Conservation (phyloP, 2,888 invertebrate genomes). For the Mythimna pallens region DNA sequence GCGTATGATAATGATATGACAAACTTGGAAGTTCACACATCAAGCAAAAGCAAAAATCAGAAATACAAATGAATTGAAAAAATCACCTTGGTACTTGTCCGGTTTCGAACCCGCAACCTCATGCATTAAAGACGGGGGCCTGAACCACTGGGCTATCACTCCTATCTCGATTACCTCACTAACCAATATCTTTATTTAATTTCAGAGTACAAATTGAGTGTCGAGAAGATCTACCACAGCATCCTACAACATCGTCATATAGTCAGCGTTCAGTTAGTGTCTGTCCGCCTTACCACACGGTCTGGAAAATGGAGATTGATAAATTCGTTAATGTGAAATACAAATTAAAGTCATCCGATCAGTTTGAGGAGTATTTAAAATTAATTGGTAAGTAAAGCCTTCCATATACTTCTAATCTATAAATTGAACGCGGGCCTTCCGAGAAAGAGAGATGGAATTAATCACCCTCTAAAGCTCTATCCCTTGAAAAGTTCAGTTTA, state of each 20-base stretch:
- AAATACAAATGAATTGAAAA: no score
- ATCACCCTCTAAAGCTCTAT: no score
- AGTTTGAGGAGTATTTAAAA: conserved; percentile 82
- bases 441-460: no score
- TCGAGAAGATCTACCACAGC: conserved; percentile 1
- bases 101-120: no score
- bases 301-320: conserved; percentile 66
- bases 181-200: conserved; percentile 19
- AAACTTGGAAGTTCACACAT: no score
- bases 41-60: no score
- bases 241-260: not conserved
- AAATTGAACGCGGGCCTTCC: no score
- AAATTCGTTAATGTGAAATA: conserved; percentile 74
- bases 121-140: no score
- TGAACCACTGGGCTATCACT: not conserved
- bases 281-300: not conserved
- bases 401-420: no score
- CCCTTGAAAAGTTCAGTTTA: no score
- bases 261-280: conserved; percentile 7
- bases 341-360: conserved; percentile 77
- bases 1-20: no score
- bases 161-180: conserved; percentile 7
- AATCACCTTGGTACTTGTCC: no score
- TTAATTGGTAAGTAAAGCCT: conserved; percentile 74
- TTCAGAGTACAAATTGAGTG: conserved; percentile 31